Conservation (phyloP, 2,888 invertebrate genomes). For the Drosophila testacea region DNA sequence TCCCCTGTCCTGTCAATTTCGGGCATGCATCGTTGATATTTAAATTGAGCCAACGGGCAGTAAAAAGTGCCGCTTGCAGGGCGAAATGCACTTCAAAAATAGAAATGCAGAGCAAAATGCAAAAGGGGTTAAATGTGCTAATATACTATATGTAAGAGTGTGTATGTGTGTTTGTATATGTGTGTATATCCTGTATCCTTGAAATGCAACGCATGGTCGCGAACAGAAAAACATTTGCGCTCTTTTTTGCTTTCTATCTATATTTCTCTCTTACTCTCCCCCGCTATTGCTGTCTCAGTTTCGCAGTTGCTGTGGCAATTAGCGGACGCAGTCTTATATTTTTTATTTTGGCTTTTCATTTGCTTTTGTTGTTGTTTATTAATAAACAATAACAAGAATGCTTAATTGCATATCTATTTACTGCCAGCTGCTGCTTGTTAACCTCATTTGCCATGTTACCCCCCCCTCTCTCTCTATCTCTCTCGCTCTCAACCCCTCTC, state of each 20-base stretch:
- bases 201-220: constrained; percentile 60
- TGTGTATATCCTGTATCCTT: constrained; percentile 60
- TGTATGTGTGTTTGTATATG: constrained; percentile 17
- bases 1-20: constrained; percentile 49
- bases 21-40: constrained; percentile 80
- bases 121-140: constrained; percentile 65
- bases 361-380: constrained; percentile 65
- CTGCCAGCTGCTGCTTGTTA: constrained; percentile 51
- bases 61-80: constrained; percentile 54
- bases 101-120: constrained; percentile 55
- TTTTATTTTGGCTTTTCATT: constrained; percentile 27
- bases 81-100: constrained; percentile 77
- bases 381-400: constrained; percentile 75
- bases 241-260: constrained; percentile 11
- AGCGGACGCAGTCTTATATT: constrained; percentile 34
- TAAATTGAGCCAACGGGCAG: constrained; percentile 78
- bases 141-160: constrained; percentile 12
- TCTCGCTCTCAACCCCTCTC: background rate
- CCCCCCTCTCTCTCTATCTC: too few species aligned
- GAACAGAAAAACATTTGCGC: constrained; percentile 35
- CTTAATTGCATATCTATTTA: constrained; percentile 68
- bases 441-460: constrained; percentile 38
- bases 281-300: background rate
- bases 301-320: constrained; percentile 70
- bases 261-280: background rate